phyloP scores from a whole-genome alignment of 1,140 invertebrate genomes.

The Trichoplusia ni region DNA sequence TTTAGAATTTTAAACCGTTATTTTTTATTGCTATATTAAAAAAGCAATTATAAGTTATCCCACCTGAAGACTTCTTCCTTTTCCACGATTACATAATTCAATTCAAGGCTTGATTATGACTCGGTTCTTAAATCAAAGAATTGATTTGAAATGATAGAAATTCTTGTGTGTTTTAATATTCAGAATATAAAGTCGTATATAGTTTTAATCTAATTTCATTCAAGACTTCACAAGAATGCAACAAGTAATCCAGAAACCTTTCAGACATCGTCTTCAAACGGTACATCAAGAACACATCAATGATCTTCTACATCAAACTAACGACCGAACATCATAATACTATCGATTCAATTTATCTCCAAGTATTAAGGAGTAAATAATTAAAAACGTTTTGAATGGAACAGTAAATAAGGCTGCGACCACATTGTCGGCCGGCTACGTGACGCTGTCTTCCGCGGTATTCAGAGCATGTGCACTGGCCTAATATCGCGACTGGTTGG shows the following conservation, averaged over 20 bases:
- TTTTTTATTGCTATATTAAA: no score
- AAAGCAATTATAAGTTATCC: no score
- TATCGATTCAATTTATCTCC: slow-evolving; percentile 42
- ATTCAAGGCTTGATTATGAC: no score
- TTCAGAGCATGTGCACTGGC: slow-evolving; percentile 25
- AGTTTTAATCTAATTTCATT: no score
- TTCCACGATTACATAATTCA: no score
- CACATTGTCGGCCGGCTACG: slow-evolving; percentile 34
- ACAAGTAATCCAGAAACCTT: not conserved
- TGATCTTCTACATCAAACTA: no score
- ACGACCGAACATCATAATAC: slow-evolving; percentile 29
- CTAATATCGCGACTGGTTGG: slow-evolving; percentile 8
- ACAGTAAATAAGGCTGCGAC: slow-evolving; percentile 39
- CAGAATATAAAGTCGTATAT: no score
- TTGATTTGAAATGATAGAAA: no score
- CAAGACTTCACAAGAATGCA: no score
- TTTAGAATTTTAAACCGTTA: not conserved
- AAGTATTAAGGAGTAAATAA: slow-evolving; percentile 32
- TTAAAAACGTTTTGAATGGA: slow-evolving; percentile 42
- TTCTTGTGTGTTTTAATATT: no score
- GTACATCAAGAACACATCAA: slow-evolving; percentile 4
- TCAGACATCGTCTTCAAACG: not conserved
- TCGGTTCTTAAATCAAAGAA: no score
- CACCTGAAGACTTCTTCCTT: no score
- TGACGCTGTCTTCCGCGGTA: slow-evolving; percentile 37